phyloP scores from a whole-genome alignment of 2,888 invertebrate species.

The Galerucella calmariensis region DNA sequence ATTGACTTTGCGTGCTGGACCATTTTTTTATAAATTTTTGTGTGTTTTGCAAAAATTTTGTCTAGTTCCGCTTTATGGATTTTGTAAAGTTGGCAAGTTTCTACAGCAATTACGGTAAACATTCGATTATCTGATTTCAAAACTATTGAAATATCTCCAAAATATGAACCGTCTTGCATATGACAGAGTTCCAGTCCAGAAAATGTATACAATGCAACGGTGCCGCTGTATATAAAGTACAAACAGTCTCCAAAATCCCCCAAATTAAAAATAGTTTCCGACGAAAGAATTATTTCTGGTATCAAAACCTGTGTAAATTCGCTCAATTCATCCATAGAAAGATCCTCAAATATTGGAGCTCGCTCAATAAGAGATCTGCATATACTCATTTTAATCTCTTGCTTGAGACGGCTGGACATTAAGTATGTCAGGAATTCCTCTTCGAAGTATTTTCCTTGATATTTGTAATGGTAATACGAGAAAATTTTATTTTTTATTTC shows the following conservation, averaged over 20 bases:
- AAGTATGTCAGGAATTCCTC: slow-evolving; percentile 57
- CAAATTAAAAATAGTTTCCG: slow-evolving; percentile 71
- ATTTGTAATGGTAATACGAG: slow-evolving; percentile 62
- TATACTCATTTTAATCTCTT: slow-evolving; percentile 69
- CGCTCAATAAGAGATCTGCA: slow-evolving; percentile 69
- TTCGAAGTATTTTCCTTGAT: slow-evolving; percentile 62
- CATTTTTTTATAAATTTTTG: not conserved
- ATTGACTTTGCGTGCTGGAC: not conserved
- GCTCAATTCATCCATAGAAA: slow-evolving; percentile 66
- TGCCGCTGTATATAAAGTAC: slow-evolving; percentile 73
- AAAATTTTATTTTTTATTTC: slow-evolving; percentile 59
- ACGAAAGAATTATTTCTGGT: slow-evolving; percentile 71
- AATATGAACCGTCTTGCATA: slow-evolving; percentile 70
- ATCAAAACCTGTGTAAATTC: slow-evolving; percentile 68
- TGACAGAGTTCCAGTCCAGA: slow-evolving; percentile 70
- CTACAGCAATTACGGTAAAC: slow-evolving; percentile 70
- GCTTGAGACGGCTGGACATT: slow-evolving; percentile 48
- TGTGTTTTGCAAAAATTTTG: slow-evolving; percentile 45
- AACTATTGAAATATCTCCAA: slow-evolving; percentile 72
- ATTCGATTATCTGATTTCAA: slow-evolving; percentile 68
- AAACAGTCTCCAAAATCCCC: slow-evolving; percentile 71
- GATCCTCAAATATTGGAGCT: slow-evolving; percentile 67
- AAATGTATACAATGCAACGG: slow-evolving; percentile 70
- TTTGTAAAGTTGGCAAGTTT: slow-evolving; percentile 71
- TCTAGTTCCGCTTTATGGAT: slow-evolving; percentile 69